These are phyloP conservation scores for Drosophila niveifrons DNA, from an alignment of 2,888 invertebrate genomes.

Conservation along the genomic window DNA sequence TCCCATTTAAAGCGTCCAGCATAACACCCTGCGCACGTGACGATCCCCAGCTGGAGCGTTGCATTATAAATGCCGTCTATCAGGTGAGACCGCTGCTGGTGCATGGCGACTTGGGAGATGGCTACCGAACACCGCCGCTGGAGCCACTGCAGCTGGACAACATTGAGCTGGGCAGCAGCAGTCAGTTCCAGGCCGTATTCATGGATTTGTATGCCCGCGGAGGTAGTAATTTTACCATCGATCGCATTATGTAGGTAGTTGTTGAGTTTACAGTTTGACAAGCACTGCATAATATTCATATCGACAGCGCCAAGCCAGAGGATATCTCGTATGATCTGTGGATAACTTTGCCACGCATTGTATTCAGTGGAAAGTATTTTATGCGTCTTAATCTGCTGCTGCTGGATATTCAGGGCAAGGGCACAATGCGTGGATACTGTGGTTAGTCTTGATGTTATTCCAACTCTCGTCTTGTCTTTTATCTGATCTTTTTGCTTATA, in stretches of 20 bases:
- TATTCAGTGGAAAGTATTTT: slow-evolving; percentile 83
- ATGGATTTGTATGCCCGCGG: slow-evolving; percentile 82
- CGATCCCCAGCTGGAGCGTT: slow-evolving; percentile 83
- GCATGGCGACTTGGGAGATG: slow-evolving; percentile 84
- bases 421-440: slow-evolving; percentile 83
- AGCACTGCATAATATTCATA: no score
- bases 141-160: slow-evolving; percentile 84
- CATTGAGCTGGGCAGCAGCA: slow-evolving; percentile 83
- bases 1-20: slow-evolving; percentile 52
- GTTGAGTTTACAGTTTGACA: neutral
- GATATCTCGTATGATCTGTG: slow-evolving; percentile 83
- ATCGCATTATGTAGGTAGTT: slow-evolving; percentile 81
- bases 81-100: slow-evolving; percentile 81
- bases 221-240: slow-evolving; percentile 85
- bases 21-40: slow-evolving; percentile 84
- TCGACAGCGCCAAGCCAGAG: slow-evolving; percentile 80
- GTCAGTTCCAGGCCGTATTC: slow-evolving; percentile 84
- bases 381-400: slow-evolving; percentile 83
- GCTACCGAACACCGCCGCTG: slow-evolving; percentile 82
- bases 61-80: slow-evolving; percentile 83
- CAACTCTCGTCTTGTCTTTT: rapidly evolving
- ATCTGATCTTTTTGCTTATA: slow-evolving; percentile 33
- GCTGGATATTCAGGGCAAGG: slow-evolving; percentile 83
- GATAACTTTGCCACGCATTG: slow-evolving; percentile 83
- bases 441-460: slow-evolving; percentile 62